Evolutionary conservation across 2,113 vertebrate genomes (phyloP).

Genomic region (Anarhynchus alexandrinus): DNA sequence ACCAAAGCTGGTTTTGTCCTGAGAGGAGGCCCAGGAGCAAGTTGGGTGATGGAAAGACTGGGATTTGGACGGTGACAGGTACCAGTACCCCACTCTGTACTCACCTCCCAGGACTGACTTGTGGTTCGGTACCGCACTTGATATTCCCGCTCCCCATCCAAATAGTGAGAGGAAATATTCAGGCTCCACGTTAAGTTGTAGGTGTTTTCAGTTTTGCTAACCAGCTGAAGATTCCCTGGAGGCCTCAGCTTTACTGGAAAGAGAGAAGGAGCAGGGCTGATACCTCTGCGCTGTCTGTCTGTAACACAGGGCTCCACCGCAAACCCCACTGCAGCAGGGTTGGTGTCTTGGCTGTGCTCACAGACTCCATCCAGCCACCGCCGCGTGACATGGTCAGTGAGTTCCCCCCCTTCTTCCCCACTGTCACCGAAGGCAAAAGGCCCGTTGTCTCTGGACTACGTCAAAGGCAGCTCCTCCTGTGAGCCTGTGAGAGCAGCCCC

Average conservation of each 20-base stretch:
- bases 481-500: not conserved
- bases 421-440: not conserved
- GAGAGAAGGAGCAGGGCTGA: not conserved
- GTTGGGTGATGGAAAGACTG: not conserved
- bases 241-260: conserved; percentile 69
- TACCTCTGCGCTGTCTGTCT: not conserved
- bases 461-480: not conserved
- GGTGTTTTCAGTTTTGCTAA: not conserved
- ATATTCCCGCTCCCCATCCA: conserved; percentile 22
- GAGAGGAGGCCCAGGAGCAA: not conserved
- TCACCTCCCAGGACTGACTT: conserved; percentile 62
- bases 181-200: conserved; percentile 72
- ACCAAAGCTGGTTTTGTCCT: not conserved
- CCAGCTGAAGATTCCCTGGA: conserved; percentile 49
- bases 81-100: not conserved
- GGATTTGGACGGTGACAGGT: fast-evolving
- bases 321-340: not conserved
- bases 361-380: not conserved
- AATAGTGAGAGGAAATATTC: conserved; percentile 67
- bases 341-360: not conserved
- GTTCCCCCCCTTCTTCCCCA: not conserved
- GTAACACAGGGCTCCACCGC: not conserved
- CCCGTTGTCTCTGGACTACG: not conserved
- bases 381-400: not conserved
- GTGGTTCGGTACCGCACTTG: conserved; percentile 25